Conservation (phyloP, 2,888 invertebrate species). For the Dexiosoma caninum region DNA sequence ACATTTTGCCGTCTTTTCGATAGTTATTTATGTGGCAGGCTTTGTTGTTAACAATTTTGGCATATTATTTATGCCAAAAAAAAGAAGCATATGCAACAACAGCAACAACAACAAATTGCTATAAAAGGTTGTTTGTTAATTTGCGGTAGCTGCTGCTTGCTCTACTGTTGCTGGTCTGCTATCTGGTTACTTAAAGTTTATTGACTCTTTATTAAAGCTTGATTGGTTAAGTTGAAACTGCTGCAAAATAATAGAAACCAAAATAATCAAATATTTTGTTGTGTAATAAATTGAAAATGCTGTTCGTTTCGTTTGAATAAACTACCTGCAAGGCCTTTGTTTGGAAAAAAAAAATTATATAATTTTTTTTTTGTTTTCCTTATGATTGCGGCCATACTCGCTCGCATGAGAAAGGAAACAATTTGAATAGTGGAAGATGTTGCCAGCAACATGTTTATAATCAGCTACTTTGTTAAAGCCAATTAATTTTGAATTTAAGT, state of each 20-base stretch:
- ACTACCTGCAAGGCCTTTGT: neutral
- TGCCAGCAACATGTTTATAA: neutral
- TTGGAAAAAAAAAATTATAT: conserved; percentile 5
- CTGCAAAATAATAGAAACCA: conserved; percentile 8
- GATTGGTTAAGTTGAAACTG: conserved; percentile 57
- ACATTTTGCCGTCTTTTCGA: conserved; percentile 3
- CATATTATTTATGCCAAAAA: conserved; percentile 47
- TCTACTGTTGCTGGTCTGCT: neutral
- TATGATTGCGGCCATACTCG: neutral
- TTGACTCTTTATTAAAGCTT: conserved; percentile 54
- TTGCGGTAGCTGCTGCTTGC: conserved; percentile 12
- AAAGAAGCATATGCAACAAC: neutral
- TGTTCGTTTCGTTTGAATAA: neutral
- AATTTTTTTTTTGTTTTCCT: neutral
- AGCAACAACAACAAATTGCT: conserved; percentile 4
- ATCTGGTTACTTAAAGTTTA: conserved; percentile 49
- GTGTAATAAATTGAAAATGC: conserved; percentile 39
- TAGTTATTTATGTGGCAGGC: conserved; percentile 10
- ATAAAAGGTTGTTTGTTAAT: conserved; percentile 36
- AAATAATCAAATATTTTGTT: conserved; percentile 34
- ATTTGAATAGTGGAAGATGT: conserved; percentile 16
- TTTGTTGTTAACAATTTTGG: conserved; percentile 32
- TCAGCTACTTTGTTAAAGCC: too few species aligned
- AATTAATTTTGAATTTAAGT: too few species aligned
- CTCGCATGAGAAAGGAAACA: conserved; percentile 21